Evolutionary conservation across 2,888 invertebrate genomes (phyloP), one percentile per base, ranked within the genome.

Genomic region (Cerceris ruficornis): DNA sequence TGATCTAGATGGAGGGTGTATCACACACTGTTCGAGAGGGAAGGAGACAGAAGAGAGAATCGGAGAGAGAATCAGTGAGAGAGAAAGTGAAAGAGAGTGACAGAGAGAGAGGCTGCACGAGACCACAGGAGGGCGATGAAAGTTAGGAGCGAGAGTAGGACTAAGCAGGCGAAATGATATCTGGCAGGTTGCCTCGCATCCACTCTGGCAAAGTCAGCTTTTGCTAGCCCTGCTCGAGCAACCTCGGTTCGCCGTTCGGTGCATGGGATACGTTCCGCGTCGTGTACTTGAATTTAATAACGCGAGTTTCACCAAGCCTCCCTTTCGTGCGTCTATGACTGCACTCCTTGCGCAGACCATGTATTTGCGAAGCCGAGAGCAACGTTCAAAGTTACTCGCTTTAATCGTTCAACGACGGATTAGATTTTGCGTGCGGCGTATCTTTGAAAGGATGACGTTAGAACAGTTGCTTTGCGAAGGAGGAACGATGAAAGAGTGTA

Each of bases 251-350:
- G n/a, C 41, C 52, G 17, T 59, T 52, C 15, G 28, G 69, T 15
- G 49, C 59, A 15, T 46, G 49, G 17, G 66, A 52, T 70, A 41
- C 71, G 76, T 69, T 71, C 46, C 65, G 61, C 67, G 54, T 57
- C 79, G 57, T 64, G 69, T 74, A 82, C 65, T 77, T 80, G 77
- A 71, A 84, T 85, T 85, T 85, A 85, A 84, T 85, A 82, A 82
- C 80, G 69, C 62, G 59, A 75, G 75, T 73, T 71, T 61, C 77
- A 52, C 28, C 62, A 28, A 46, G 17, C 42, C 46, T 64, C 66
- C 71, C 69, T 74, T 69, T 61, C 73, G 43, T 62, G 39, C 73
- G 49, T 66, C 73, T 59, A 73, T 59, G 58, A 78, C 28, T 28
- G 8, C 39, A 39, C 41, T 46, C n/a, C 14, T 39, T 41, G 6